Base-by-base conservation (phyloP, 2,888 invertebrate species). In the Parelbella ahira region DNA sequence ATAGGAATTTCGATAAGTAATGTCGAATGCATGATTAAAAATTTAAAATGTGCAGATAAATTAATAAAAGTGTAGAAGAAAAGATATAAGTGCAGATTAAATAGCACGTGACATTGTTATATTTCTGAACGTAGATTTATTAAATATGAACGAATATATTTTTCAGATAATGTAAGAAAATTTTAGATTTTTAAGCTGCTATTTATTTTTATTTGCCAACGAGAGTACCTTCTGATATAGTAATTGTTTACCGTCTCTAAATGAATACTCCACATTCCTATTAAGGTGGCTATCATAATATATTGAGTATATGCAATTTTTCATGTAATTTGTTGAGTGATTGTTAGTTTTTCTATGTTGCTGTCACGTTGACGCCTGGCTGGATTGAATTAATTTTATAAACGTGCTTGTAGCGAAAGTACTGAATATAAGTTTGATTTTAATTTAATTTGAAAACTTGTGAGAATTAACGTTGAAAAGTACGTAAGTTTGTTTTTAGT, bases 101-200 rank as follows among this genome's bases (percentile, higher is more conserved):
- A 4, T 23, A 23, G 15, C 4, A 15, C 15, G 15, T 15, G 4
- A 15, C 15, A 15, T 3, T 15, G 4, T 15, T 15, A 15, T 2
- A 15, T 4, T 4, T 15, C 4, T 3, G 4, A 15, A 15, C 2
- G 4, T 24, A 24, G 24, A 24, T n/a, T n/a, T n/a, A n/a, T n/a
- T n/a, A n/a, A n/a, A n/a, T n/a, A n/a, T n/a, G n/a, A n/a, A n/a
- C n/a, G n/a, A 9, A 29, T 29, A 18, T 9, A 29, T 29, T 18
- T 28, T 18, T 24, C 24, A 18, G 7, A 9, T 29, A 18, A 9
- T 29, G 1, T 29, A 18, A 29, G 8, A 15, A 29, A 18, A 15
- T 29, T 29, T 29, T 18, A 29, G 1, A 29, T 29, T 15, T 18
- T 6, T 4, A 18, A 18, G 29, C 28, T 29, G 4, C 8, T 29